These are phyloP conservation scores for Alca torda DNA, from an alignment of 2,797 vertebrate genomes.

Conservation along the genomic window DNA sequence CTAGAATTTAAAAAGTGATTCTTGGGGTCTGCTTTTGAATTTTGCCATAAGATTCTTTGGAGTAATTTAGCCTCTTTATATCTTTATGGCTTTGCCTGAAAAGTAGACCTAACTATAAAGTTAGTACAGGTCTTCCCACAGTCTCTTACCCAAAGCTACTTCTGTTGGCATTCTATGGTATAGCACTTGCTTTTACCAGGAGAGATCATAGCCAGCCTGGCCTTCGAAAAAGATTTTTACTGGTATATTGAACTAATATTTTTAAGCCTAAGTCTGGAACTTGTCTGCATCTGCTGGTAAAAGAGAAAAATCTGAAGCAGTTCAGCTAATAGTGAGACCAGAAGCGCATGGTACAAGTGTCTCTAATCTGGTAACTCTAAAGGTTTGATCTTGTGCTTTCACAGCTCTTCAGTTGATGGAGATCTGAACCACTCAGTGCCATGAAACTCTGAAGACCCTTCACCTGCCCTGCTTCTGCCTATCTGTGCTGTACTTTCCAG, in stretches of 20 bases:
- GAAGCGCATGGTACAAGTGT: background rate
- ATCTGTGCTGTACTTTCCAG: background rate
- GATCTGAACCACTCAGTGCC: background rate
- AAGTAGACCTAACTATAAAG: background rate
- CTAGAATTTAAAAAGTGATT: background rate
- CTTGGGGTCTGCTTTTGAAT: background rate
- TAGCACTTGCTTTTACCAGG: background rate
- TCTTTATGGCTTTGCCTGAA: background rate
- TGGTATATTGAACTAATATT: background rate
- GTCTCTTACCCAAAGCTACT: background rate
- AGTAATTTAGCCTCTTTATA: background rate
- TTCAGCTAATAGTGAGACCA: background rate
- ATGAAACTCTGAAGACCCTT: background rate
- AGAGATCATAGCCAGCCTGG: background rate
- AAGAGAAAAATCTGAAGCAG: background rate
- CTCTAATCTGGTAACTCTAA: background rate
- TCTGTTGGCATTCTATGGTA: background rate
- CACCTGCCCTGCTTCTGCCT: accelerated
- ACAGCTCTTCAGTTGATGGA: background rate
- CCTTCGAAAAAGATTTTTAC: background rate
- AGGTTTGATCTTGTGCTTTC: background rate
- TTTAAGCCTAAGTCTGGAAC: background rate
- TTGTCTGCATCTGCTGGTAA: background rate
- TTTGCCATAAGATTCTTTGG: background rate
- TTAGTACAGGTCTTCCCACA: background rate